A percentile compares a stretch with the other conserved stretches of the same genome.
Conservation (phyloP, 2,888 invertebrate genomes). For the Scaeva pyrastri region DNA sequence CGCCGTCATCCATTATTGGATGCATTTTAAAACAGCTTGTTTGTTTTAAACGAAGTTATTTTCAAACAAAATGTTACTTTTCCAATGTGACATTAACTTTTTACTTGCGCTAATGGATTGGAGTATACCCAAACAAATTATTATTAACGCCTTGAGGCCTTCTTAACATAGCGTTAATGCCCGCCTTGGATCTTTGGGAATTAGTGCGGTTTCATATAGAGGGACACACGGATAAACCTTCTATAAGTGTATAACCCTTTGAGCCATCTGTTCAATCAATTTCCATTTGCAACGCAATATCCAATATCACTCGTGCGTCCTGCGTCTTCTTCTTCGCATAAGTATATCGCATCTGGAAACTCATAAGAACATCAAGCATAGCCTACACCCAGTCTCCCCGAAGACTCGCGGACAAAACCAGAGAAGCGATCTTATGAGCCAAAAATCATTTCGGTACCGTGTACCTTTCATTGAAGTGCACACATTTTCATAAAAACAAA, state of each 20-base stretch:
- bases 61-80: slow-evolving; percentile 16
- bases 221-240: no score
- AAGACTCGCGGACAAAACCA: not conserved
- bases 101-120: slow-evolving; percentile 45
- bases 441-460: slow-evolving; percentile 73
- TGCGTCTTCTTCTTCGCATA: not conserved
- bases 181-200: no score
- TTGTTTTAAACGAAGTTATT: slow-evolving; percentile 20
- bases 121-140: slow-evolving; percentile 35
- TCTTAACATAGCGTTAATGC: no score
- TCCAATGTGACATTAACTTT: slow-evolving; percentile 41
- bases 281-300: slow-evolving; percentile 55
- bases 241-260: no score
- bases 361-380: not conserved
- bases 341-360: not conserved
- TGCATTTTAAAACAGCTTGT: slow-evolving; percentile 11
- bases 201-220: no score
- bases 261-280: slow-evolving; percentile 56
- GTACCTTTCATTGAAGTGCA: slow-evolving; percentile 74
- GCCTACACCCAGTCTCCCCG: slow-evolving; percentile 36
- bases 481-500: slow-evolving; percentile 76
- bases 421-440: slow-evolving; percentile 32
- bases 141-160: slow-evolving; percentile 27
- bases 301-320: slow-evolving; percentile 58
- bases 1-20: not conserved